Evolutionary conservation across 2,888 invertebrate species (phyloP).

Genomic region (Drosophila silvestris): DNA sequence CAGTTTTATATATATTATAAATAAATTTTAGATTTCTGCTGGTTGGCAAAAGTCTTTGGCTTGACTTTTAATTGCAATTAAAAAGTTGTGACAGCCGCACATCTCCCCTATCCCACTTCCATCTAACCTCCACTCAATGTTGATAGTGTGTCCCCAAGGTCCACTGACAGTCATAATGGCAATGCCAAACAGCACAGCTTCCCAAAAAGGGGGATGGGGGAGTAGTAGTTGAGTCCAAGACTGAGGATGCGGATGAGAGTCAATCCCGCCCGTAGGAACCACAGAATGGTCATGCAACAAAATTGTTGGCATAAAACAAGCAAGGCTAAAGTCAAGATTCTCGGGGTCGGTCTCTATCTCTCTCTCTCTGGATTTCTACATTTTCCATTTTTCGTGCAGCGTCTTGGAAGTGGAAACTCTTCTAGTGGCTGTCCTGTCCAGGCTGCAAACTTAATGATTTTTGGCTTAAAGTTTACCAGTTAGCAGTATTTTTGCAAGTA

Average conservation of each 20-base stretch:
- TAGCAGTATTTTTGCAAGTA: slow-evolving; percentile 79
- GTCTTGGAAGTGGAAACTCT: slow-evolving; percentile 43
- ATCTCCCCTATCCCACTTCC: neutral
- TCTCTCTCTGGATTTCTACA: neutral
- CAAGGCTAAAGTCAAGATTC: slow-evolving; percentile 26
- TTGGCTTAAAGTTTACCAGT: slow-evolving; percentile 80
- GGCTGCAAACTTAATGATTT: slow-evolving; percentile 77
- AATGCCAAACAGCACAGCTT: slow-evolving; percentile 38
- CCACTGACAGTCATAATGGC: slow-evolving; percentile 71
- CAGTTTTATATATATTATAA: neutral
- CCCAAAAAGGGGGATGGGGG: neutral
- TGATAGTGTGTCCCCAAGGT: slow-evolving; percentile 57
- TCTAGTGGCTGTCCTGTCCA: slow-evolving; percentile 48
- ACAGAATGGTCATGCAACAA: slow-evolving; percentile 75
- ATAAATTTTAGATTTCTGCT: slow-evolving; percentile 21
- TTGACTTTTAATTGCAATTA: slow-evolving; percentile 78
- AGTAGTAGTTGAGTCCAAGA: neutral
- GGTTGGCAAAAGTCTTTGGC: slow-evolving; percentile 49
- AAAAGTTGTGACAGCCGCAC: slow-evolving; percentile 64
- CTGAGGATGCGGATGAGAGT: slow-evolving; percentile 19
- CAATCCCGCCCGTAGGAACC: slow-evolving; percentile 46
- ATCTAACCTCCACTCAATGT: neutral
- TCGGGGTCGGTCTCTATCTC: neutral
- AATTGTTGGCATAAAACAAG: slow-evolving; percentile 65
- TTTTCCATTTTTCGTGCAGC: slow-evolving; percentile 12